Conservation (phyloP, 2,888 invertebrate species). For the Campoplex capitator region DNA sequence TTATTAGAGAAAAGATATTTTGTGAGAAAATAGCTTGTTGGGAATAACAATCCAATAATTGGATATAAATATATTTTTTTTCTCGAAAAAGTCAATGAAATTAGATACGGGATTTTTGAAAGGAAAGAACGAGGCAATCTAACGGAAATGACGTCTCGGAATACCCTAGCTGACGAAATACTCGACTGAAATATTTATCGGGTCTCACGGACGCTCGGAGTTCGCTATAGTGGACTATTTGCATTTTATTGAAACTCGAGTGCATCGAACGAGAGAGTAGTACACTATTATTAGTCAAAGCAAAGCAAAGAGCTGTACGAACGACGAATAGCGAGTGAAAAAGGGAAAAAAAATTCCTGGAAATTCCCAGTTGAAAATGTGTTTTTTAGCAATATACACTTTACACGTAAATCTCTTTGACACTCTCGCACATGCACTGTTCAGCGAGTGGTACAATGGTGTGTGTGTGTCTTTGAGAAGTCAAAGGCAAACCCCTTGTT, state of each 20-base stretch:
- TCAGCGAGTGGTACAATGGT: neutral
- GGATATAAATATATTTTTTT: neutral
- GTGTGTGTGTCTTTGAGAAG: constrained; percentile 29
- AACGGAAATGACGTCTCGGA: neutral
- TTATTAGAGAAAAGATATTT: neutral
- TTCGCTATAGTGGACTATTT: neutral
- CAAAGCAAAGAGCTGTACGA: neutral
- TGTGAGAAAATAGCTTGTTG: neutral
- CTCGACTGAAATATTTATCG: constrained; percentile 27
- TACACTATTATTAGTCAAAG: constrained; percentile 36
- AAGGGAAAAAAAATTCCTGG: neutral
- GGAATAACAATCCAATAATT: neutral
- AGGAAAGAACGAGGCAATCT: neutral
- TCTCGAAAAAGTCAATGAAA: neutral
- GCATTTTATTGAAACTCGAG: constrained; percentile 28
- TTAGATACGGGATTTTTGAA: neutral
- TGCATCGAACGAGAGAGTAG: neutral
- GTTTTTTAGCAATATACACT: constrained; percentile 19
- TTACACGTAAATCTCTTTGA: constrained; percentile 36
- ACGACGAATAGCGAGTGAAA: neutral
- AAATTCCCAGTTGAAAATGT: constrained; percentile 20
- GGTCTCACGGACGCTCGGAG: constrained; percentile 1
- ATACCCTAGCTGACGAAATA: neutral
- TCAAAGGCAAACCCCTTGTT: constrained; percentile 37
- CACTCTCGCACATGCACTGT: constrained; percentile 16